Conservation (phyloP, 2,797 vertebrate species). For the Chrosomus eos region DNA sequence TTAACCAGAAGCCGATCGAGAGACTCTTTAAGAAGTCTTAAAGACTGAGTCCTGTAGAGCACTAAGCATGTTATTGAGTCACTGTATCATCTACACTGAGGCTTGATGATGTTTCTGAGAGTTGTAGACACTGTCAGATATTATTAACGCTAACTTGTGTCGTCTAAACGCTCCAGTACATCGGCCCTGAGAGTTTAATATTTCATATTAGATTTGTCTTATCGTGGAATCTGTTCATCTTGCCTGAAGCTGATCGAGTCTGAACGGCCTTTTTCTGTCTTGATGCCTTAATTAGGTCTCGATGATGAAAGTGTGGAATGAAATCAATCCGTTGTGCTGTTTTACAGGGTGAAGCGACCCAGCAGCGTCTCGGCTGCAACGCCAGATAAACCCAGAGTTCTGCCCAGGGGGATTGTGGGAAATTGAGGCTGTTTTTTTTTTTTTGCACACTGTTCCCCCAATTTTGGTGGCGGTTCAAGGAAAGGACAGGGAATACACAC, state of each 20-base stretch:
- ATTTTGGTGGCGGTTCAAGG: conserved; percentile 40
- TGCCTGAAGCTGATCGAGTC: conserved; percentile 38
- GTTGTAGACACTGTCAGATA: background rate
- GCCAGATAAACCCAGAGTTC: conserved; percentile 37
- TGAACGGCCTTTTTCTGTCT: background rate
- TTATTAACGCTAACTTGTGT: background rate
- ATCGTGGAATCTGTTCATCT: background rate
- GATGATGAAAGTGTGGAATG: conserved; percentile 38
- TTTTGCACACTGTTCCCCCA: conserved; percentile 7
- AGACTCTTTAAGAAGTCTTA: conserved; percentile 63
- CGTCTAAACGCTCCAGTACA: background rate
- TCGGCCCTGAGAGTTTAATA: background rate
- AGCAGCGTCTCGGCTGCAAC: conserved; percentile 29
- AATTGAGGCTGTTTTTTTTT: conserved; percentile 36
- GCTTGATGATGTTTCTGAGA: background rate
- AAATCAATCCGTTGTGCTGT: conserved; percentile 6
- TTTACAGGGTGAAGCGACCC: background rate
- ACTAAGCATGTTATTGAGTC: conserved; percentile 9
- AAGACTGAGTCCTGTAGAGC: background rate
- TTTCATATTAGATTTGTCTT: background rate
- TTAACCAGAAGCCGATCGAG: conserved; percentile 69
- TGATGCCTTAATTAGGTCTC: conserved; percentile 46
- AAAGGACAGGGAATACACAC: conserved; percentile 48
- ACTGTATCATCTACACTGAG: background rate
- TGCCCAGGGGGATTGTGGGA: conserved; percentile 43